Conservation (phyloP, 2,797 vertebrate genomes). For the Coluber constrictor region DNA sequence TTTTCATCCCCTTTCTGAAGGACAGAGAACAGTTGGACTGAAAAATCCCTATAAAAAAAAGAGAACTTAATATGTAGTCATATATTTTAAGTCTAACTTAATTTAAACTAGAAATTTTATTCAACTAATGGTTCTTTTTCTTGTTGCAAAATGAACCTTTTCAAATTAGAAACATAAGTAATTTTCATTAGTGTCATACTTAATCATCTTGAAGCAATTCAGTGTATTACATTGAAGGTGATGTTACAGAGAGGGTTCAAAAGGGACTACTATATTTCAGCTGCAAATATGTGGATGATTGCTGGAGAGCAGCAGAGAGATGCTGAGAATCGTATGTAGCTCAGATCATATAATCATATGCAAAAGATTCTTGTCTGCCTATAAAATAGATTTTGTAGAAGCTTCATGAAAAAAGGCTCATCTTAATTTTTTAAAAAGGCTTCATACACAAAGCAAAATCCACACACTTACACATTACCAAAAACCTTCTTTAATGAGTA, state of each 20-base stretch:
- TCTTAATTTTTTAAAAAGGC: background rate
- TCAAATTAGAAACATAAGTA: background rate
- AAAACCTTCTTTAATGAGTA: background rate
- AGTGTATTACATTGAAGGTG: background rate
- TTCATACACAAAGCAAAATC: background rate
- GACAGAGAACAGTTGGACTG: background rate
- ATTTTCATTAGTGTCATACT: slow-evolving; percentile 15
- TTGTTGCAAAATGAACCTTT: background rate
- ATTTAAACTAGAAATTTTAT: slow-evolving; percentile 22
- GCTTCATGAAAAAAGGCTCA: background rate
- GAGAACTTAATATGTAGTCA: background rate
- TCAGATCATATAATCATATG: background rate
- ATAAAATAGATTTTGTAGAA: background rate
- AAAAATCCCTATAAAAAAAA: background rate
- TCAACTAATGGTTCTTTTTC: slow-evolving; percentile 8
- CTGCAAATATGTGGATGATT: background rate
- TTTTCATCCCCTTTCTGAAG: background rate
- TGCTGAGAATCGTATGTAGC: background rate
- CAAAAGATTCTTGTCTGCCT: background rate
- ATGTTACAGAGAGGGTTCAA: background rate
- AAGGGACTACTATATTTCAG: background rate
- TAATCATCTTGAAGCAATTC: slow-evolving; percentile 19
- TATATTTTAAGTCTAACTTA: slow-evolving; percentile 6
- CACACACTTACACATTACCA: background rate
- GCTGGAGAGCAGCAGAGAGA: background rate